Evolutionary conservation across 2,888 invertebrate species (phyloP).

Genomic region (Trichopoda pennipes): DNA sequence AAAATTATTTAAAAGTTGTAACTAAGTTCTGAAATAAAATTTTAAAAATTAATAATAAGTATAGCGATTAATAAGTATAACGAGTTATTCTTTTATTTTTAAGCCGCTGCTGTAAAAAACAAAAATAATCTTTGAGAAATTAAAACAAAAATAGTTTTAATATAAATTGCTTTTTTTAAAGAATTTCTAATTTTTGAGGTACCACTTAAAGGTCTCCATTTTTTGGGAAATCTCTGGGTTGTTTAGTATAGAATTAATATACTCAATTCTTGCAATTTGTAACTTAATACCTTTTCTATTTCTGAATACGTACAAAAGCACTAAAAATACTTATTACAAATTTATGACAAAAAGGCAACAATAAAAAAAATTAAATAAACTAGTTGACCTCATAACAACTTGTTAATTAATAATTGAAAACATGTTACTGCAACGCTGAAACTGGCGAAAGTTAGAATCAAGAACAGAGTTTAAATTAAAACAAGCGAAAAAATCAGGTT

Average conservation of each 20-base stretch:
- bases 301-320: not conserved
- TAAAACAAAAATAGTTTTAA: too few relatives aligned
- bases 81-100: too few relatives aligned
- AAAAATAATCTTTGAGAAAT: too few relatives aligned
- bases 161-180: too few relatives aligned
- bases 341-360: conserved; percentile 12
- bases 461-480: conserved; percentile 12
- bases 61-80: too few relatives aligned
- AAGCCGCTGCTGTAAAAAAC: too few relatives aligned
- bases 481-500: conserved; percentile 43
- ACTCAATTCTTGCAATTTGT: not conserved
- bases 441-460: conserved; percentile 62
- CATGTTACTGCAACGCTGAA: conserved; percentile 40
- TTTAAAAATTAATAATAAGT: too few relatives aligned
- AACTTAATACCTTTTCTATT: not conserved
- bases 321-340: not conserved
- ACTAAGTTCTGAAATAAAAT: too few relatives aligned
- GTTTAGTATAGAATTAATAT: too few relatives aligned
- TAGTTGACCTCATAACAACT: conserved; percentile 65
- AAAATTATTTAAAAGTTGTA: not conserved
- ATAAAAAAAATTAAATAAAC: conserved; percentile 49
- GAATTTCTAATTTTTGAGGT: too few relatives aligned
- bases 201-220: too few relatives aligned
- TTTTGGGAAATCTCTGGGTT: too few relatives aligned
- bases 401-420: conserved; percentile 62